Base-by-base conservation (phyloP, 2,797 vertebrate species). In the Sternarchorhynchus goeldii region DNA sequence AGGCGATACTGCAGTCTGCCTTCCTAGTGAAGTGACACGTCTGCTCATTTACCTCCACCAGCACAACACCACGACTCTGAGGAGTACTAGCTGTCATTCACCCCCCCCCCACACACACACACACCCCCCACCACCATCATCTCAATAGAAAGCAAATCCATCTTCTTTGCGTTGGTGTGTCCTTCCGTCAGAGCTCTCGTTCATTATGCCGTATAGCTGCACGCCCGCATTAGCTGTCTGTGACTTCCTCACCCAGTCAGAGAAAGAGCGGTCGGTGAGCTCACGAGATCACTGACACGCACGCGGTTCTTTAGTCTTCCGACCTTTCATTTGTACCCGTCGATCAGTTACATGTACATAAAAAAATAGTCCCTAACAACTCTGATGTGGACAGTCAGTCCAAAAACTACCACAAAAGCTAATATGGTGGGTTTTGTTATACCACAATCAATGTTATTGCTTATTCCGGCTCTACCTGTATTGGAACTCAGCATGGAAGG, bases 161-260 rank as follows among this genome's bases (percentile, higher is more conserved):
- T 75, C 63, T 68, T 29, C 67, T 45, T 50, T 76, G 72, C 81
- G 60, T 60, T 82, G 75, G 71, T 56, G 67, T 63, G 36, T 71
- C 70, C 74, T 74, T 69, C 77, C 36, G 64, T 39, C 65, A 32
- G 41, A 41, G 55, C 58, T 66, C 62, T 69, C 36, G 59, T 76
- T 74, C 67, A 71, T 79, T 77, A 82, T 76, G 81, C 68, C 76
- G 81, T 70, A 78, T 69, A 78, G 29, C 45, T 57, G 76, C 76
- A 67, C 18, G 63, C 65, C 63, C 71, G 73, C 16, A 64, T 69
- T 31, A 68, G 73, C 60, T 50, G 64, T 71, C 59, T 56, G 14
- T 3, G 17, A 53, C 32, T 78, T 72, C 65, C 21, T 41, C 21
- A 1, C 7, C 20, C 6, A 57, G 57, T 72, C 32, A 17, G 6